phyloP scores from a whole-genome alignment of 2,797 vertebrate genomes.

The Gymnoscopelus microlampas region DNA sequence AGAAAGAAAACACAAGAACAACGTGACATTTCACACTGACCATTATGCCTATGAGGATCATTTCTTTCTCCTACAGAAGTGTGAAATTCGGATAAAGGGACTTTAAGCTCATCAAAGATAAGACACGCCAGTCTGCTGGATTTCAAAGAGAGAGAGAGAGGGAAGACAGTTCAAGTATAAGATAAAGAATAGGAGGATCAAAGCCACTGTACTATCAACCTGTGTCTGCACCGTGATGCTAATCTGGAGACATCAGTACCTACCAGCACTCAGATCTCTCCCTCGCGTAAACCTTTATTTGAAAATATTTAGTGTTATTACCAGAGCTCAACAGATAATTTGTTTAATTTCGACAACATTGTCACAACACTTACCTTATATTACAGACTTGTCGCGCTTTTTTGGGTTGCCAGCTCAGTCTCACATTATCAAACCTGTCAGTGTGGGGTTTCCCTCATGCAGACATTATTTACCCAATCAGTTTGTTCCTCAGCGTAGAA shows the following conservation, averaged over 20 bases:
- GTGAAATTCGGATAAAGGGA: slow-evolving; percentile 59
- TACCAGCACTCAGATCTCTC: slow-evolving; percentile 40
- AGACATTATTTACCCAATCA: slow-evolving; percentile 51
- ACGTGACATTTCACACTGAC: slow-evolving; percentile 19
- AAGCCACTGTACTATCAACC: slow-evolving; percentile 51
- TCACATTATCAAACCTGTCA: slow-evolving; percentile 32
- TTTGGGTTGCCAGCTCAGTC: slow-evolving; percentile 23
- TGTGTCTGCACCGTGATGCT: slow-evolving; percentile 56
- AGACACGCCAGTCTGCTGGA: slow-evolving; percentile 39
- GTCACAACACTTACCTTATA: slow-evolving; percentile 61
- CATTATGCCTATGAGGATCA: slow-evolving; percentile 15
- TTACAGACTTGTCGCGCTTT: slow-evolving; percentile 23
- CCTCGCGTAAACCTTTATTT: neutral
- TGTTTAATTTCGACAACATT: slow-evolving; percentile 25
- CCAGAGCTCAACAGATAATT: slow-evolving; percentile 42
- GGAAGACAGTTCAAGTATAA: slow-evolving; percentile 48
- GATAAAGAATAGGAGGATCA: slow-evolving; percentile 64
- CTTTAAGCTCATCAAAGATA: slow-evolving; percentile 50
- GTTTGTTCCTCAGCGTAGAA: slow-evolving; percentile 36
- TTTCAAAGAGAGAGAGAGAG: slow-evolving; percentile 49
- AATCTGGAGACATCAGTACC: slow-evolving; percentile 64
- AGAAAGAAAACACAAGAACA: neutral
- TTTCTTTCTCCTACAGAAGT: slow-evolving; percentile 31
- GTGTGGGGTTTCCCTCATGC: slow-evolving; percentile 28
- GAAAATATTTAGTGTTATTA: slow-evolving; percentile 54